These are phyloP conservation scores for Lepidocolaptes lacrymiger DNA, from an alignment of 2,797 vertebrate genomes.

Conservation along the genomic window DNA sequence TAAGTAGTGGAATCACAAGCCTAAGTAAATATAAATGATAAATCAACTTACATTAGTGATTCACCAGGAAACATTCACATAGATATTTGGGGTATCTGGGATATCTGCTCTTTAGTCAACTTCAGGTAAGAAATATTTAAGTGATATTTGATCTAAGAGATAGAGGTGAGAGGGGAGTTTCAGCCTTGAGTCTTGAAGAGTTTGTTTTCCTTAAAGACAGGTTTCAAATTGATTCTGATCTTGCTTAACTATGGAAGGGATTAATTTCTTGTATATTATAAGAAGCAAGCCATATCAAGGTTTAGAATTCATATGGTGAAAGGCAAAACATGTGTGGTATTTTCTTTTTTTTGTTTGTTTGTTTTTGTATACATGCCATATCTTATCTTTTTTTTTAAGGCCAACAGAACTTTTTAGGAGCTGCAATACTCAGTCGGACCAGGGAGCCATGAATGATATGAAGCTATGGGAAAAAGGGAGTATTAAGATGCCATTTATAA, in stretches of 20 bases:
- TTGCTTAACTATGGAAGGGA: neutral
- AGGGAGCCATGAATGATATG: conserved; percentile 97
- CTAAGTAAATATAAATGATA: neutral
- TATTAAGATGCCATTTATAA: conserved; percentile 98
- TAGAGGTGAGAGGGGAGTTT: neutral
- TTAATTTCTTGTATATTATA: neutral
- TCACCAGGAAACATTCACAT: neutral
- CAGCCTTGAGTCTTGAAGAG: neutral
- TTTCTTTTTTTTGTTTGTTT: neutral
- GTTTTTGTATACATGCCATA: neutral
- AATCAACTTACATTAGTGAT: neutral
- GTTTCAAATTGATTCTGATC: neutral
- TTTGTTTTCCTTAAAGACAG: neutral
- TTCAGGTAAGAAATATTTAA: neutral
- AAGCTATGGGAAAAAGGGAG: conserved; percentile 97
- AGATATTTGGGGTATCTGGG: neutral
- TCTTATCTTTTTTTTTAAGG: conserved; percentile 74
- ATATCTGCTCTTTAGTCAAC: neutral
- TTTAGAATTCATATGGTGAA: neutral
- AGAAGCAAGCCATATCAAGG: neutral
- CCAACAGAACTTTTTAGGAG: conserved; percentile 97
- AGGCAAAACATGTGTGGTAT: neutral
- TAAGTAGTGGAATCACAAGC: neutral
- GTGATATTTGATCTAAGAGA: neutral
- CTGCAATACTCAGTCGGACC: conserved; percentile 96